These are phyloP conservation scores for Marmota monax DNA, from an alignment of 2,113 vertebrate genomes.

Conservation along the genomic window DNA sequence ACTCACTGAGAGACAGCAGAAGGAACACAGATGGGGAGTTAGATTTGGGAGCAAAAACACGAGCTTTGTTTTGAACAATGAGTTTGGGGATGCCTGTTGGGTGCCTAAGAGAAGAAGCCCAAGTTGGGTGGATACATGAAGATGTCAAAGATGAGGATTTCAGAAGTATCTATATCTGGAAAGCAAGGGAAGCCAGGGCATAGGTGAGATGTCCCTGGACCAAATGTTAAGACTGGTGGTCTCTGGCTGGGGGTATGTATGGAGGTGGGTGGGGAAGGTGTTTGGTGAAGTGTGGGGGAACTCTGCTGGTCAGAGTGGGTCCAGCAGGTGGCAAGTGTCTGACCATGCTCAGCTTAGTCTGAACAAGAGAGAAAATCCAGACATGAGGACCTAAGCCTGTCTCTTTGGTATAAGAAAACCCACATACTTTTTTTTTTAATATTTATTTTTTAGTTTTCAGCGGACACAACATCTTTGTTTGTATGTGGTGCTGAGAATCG, in stretches of 20 bases:
- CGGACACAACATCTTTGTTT: no score
- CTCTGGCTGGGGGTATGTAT: rapidly evolving
- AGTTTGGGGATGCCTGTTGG: background rate
- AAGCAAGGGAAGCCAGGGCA: background rate
- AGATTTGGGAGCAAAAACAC: background rate
- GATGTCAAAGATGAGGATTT: background rate
- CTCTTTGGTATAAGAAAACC: background rate
- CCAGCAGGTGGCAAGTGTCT: background rate
- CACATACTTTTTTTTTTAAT: background rate
- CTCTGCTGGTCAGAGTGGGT: background rate
- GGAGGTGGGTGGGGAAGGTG: no score
- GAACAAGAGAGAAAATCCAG: background rate
- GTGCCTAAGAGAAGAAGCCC: background rate
- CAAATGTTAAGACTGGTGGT: background rate
- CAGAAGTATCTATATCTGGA: background rate
- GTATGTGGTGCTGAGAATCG: no score
- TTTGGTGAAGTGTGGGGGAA: background rate
- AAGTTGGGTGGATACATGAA: background rate
- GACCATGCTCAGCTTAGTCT: background rate
- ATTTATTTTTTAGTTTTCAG: no score
- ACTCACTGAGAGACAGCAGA: background rate
- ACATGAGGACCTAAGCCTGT: background rate
- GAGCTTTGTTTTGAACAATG: background rate
- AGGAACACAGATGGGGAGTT: background rate
- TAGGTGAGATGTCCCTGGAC: background rate